These are phyloP conservation scores for Patella depressa DNA, from an alignment of 2,888 invertebrate genomes.

Conservation along the genomic window DNA sequence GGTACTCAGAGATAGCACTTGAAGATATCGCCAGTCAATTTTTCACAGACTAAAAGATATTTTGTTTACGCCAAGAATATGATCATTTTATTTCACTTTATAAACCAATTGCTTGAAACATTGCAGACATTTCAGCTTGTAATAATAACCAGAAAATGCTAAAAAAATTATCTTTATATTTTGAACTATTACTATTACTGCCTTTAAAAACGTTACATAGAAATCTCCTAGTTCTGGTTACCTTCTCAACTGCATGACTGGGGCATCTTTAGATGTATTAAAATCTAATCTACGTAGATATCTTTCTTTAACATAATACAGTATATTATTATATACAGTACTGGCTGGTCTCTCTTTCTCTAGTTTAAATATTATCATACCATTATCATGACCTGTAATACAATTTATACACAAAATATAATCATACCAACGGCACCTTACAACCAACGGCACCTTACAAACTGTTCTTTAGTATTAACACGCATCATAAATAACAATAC, in stretches of 20 bases:
- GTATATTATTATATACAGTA: constrained; percentile 90
- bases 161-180: no score
- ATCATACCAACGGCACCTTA: not conserved
- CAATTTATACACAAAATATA: no score
- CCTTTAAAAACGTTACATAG: no score
- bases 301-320: constrained; percentile 96
- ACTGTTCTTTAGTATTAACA: no score
- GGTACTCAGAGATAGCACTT: not conserved
- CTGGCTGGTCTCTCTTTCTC: constrained; percentile 97
- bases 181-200: no score
- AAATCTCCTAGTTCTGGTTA: constrained; percentile 29
- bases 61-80: not conserved
- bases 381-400: constrained; percentile 87
- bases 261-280: constrained; percentile 90
- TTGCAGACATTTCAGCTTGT: no score
- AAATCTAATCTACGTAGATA: constrained; percentile 93
- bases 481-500: no score
- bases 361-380: constrained; percentile 91
- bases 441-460: no score
- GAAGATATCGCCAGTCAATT: not conserved
- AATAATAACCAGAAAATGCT: no score
- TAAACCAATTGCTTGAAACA: no score
- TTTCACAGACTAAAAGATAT: not conserved
- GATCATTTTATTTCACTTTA: not conserved
- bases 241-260: constrained; percentile 92